These are phyloP conservation scores for Marmota flaviventris DNA, from an alignment of 2,113 vertebrate genomes.

Conservation along the genomic window DNA sequence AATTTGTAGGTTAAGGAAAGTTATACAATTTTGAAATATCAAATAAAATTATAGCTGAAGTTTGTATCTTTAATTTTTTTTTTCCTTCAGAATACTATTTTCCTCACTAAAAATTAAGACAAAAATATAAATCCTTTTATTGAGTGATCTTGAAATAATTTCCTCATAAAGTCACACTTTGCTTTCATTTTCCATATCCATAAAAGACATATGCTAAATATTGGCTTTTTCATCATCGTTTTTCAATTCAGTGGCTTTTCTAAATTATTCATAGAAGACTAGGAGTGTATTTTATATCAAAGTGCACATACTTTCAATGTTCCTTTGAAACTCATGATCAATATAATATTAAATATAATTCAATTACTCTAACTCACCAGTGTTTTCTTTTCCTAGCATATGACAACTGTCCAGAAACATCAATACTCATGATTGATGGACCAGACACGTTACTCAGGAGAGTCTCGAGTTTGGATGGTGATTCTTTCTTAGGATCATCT, in stretches of 20 bases:
- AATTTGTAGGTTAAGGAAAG: not conserved
- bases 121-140: not conserved
- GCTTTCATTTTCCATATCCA: not conserved
- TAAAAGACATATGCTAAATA: not conserved
- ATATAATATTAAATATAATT: not conserved
- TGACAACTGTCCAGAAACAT: not conserved
- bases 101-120: not conserved
- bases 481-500: not conserved
- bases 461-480: not conserved
- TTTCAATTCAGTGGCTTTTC: not conserved
- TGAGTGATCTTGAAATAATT: not conserved
- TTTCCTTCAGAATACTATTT: not conserved
- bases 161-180: not conserved
- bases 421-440: not conserved
- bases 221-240: not conserved
- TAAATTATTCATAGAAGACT: not conserved
- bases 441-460: not conserved
- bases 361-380: not conserved
- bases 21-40: not conserved
- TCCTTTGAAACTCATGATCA: constrained; percentile 17
- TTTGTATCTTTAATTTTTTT: not conserved
- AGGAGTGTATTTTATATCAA: not conserved
- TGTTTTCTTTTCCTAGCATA: not conserved
- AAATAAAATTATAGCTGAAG: not conserved
- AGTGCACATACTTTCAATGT: not conserved